phyloP scores from a whole-genome alignment of 2,888 invertebrate species.

The Heliothis peltigera region DNA sequence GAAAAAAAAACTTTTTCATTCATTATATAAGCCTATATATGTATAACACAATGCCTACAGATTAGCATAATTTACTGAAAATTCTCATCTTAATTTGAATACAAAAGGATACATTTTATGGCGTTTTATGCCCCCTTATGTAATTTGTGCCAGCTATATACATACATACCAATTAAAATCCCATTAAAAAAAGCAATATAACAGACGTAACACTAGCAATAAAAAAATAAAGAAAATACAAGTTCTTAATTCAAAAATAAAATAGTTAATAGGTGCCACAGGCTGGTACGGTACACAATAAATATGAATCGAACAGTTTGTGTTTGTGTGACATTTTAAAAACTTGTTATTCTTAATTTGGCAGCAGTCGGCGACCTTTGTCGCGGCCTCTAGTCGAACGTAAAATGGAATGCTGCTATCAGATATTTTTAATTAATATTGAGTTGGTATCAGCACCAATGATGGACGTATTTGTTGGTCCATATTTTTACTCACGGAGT shows the following conservation, averaged over 20 bases:
- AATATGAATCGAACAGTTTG: constrained; percentile 41
- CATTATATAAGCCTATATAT: too few relatives aligned
- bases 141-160: too few relatives aligned
- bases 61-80: too few relatives aligned
- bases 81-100: too few relatives aligned
- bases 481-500: too few relatives aligned
- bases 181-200: too few relatives aligned
- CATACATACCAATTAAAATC: too few relatives aligned
- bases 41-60: too few relatives aligned
- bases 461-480: constrained; percentile 22
- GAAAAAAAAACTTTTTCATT: background rate
- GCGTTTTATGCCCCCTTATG: too few relatives aligned
- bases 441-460: constrained; percentile 36
- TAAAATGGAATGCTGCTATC: constrained; percentile 41
- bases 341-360: constrained; percentile 80
- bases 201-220: too few relatives aligned
- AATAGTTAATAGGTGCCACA: constrained; percentile 71
- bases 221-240: constrained; percentile 9
- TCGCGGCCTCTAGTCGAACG: constrained; percentile 66
- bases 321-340: constrained; percentile 80
- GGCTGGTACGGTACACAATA: constrained; percentile 35
- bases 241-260: constrained; percentile 28
- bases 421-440: constrained; percentile 43
- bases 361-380: constrained; percentile 82
- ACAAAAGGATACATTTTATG: too few relatives aligned